A percentile compares a stretch with the other conserved stretches of the same genome.
phyloP scores from a whole-genome alignment of 2,113 vertebrate species.

The Passerina amoena region DNA sequence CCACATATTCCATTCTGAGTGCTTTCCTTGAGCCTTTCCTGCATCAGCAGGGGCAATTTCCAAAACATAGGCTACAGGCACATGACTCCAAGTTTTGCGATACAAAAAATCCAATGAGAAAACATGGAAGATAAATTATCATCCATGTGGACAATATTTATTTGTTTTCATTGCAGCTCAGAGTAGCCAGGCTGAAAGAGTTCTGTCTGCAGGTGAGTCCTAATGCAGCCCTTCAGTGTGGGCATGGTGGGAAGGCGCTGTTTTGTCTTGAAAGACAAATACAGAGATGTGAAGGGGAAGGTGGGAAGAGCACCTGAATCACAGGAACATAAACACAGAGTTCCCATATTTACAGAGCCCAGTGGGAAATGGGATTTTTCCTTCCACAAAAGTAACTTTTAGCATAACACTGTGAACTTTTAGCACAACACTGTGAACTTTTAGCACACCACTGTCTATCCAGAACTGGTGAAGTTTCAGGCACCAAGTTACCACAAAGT shows the following conservation, averaged over 20 bases:
- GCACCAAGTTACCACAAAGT: not conserved
- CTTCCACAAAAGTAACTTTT: not conserved
- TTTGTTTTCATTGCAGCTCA: not conserved
- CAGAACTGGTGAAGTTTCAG: not conserved
- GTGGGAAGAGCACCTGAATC: not conserved
- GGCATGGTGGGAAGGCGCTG: not conserved
- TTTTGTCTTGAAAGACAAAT: not conserved
- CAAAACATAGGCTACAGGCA: not conserved
- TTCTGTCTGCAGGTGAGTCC: not conserved
- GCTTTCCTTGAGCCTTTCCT: not conserved
- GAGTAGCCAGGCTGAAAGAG: not conserved
- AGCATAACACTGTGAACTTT: not conserved
- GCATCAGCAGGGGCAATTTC: not conserved
- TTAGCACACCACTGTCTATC: not conserved
- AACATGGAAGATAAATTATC: not conserved
- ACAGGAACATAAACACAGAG: not conserved
- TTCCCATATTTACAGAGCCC: not conserved
- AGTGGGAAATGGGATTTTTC: not conserved
- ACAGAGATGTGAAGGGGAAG: not conserved
- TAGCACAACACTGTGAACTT: not conserved
- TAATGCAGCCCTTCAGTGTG: not conserved
- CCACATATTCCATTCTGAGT: not conserved
- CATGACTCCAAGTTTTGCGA: not conserved
- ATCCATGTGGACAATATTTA: not conserved
- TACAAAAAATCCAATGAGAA: not conserved